phyloP scores from a whole-genome alignment of 2,888 invertebrate genomes.

The Asteroscopus sphinx region DNA sequence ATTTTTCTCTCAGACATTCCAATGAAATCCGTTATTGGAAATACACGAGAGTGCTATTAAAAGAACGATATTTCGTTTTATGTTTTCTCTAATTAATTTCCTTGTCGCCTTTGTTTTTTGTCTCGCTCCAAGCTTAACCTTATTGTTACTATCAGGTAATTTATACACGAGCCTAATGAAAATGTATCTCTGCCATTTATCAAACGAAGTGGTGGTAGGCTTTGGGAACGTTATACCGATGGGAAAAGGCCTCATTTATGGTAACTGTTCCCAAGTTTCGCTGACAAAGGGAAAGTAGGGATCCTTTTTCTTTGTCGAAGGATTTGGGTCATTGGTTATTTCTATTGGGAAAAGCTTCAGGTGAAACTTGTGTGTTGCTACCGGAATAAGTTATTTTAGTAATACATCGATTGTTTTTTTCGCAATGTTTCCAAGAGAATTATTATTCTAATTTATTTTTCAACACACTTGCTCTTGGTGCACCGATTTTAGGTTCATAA shows the following conservation, averaged over 20 bases:
- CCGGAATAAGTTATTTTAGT: conserved; percentile 44
- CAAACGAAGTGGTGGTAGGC: conserved; percentile 65
- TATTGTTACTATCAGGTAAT: conserved; percentile 57
- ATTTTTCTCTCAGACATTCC: conserved; percentile 33
- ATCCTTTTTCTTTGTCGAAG: conserved; percentile 69
- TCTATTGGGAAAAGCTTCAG: conserved; percentile 64
- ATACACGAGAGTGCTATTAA: conserved; percentile 39
- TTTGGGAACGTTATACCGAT: conserved; percentile 61
- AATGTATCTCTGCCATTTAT: conserved; percentile 80
- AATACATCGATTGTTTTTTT: conserved; percentile 3
- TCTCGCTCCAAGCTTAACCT: conserved; percentile 38
- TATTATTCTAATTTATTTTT: neutral
- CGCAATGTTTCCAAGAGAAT: too few species aligned
- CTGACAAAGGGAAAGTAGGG: conserved; percentile 76
- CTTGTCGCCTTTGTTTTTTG: conserved; percentile 45
- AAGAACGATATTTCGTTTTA: conserved; percentile 42
- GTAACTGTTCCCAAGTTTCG: conserved; percentile 74
- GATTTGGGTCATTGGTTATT: conserved; percentile 82
- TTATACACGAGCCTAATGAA: conserved; percentile 71
- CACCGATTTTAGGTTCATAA: too few species aligned
- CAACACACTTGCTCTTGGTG: too few species aligned
- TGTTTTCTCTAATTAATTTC: conserved; percentile 48
- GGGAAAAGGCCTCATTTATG: conserved; percentile 72
- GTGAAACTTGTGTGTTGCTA: conserved; percentile 50
- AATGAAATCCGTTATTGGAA: conserved; percentile 44